Conservation (phyloP, 2,888 invertebrate genomes). For the Pseudeuparius sepicola region DNA sequence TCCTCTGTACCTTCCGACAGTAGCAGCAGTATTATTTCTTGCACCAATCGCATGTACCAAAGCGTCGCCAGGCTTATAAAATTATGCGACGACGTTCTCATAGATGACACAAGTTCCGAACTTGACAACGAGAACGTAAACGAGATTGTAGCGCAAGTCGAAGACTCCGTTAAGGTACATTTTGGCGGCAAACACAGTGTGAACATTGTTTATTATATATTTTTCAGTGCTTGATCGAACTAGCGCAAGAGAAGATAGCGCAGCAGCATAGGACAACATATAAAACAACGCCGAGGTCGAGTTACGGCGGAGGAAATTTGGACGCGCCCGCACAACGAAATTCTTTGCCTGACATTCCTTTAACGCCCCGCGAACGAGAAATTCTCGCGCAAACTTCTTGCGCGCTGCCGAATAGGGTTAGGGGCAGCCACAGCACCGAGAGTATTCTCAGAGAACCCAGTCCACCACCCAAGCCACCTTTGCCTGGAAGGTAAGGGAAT, state of each 20-base stretch:
- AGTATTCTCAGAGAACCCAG: constrained; percentile 62
- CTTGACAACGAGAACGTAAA: constrained; percentile 55
- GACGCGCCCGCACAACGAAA: constrained; percentile 51
- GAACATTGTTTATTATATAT: neutral
- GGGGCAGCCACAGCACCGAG: constrained; percentile 73
- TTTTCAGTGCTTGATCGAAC: constrained; percentile 56
- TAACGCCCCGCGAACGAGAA: constrained; percentile 65
- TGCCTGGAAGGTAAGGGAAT: constrained; percentile 49
- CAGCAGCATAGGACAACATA: constrained; percentile 33
- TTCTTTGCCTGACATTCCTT: constrained; percentile 68
- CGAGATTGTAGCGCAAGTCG: constrained; percentile 56
- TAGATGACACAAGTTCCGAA: constrained; percentile 60
- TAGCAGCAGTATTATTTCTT: constrained; percentile 63
- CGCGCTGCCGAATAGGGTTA: constrained; percentile 38
- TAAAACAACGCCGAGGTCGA: constrained; percentile 40
- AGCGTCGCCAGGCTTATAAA: constrained; percentile 79
- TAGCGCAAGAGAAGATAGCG: constrained; percentile 76
- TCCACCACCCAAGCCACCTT: constrained; percentile 81
- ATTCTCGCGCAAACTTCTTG: constrained; percentile 49
- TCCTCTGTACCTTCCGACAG: constrained; percentile 34
- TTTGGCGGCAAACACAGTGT: constrained; percentile 1
- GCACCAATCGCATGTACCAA: constrained; percentile 78
- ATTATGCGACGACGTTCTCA: constrained; percentile 79
- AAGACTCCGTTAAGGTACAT: constrained; percentile 59
- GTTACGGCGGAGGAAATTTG: constrained; percentile 34